A percentile compares a stretch with the other conserved stretches of the same genome.
phyloP scores from a whole-genome alignment of 2,888 invertebrate species.

The Leptinotarsa peninsularis region DNA sequence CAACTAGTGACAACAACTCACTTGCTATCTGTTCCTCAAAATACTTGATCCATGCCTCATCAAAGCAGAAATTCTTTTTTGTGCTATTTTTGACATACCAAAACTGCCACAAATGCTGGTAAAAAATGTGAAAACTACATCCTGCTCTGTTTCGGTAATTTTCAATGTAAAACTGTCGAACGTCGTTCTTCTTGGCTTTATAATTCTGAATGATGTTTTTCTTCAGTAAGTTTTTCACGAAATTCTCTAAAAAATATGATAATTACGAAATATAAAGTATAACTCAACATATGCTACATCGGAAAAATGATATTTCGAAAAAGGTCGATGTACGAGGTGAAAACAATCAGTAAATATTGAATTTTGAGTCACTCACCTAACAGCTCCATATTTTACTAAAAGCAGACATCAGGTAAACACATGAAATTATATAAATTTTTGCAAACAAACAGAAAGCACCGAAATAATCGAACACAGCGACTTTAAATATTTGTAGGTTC shows the following conservation, averaged over 20 bases:
- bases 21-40: conserved; percentile 19
- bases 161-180: conserved; percentile 28
- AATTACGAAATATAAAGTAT: too few species aligned
- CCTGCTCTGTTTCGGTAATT: conserved; percentile 20
- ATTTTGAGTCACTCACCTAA: not conserved
- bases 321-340: too few species aligned
- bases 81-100: conserved; percentile 34
- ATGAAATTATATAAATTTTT: not conserved
- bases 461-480: not conserved
- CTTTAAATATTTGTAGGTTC: not conserved
- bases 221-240: conserved; percentile 30
- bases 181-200: conserved; percentile 16
- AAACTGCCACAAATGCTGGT: conserved; percentile 30
- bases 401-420: not conserved
- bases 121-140: conserved; percentile 21
- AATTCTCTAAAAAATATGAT: conserved; percentile 32
- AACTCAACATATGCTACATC: too few species aligned
- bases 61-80: conserved; percentile 31
- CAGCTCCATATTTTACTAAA: not conserved
- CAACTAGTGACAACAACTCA: not conserved
- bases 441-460: not conserved
- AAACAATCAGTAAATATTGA: not conserved
- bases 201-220: conserved; percentile 29
- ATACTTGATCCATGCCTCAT: conserved; percentile 38
- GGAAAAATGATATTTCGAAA: too few species aligned